Percentiles rank a stretch among this genome's conserved stretches.
Evolutionary conservation across 2,797 vertebrate genomes (phyloP).

Genomic region (Cyclopterus lumpus): DNA sequence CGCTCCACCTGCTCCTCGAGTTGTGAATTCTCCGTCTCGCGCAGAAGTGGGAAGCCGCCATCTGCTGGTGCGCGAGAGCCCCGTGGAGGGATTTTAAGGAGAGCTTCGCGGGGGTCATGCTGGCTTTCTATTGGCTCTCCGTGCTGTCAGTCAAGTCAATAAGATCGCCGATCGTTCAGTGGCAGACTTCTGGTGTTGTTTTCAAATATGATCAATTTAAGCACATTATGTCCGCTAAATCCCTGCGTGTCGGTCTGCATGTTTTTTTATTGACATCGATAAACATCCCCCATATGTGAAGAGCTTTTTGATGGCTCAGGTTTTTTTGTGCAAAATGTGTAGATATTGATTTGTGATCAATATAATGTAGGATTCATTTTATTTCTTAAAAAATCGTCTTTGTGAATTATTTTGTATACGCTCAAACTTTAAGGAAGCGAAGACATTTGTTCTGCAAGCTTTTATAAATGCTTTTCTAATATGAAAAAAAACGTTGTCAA

Average conservation of each 20-base stretch:
- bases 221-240: slow-evolving; percentile 45
- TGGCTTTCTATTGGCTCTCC: slow-evolving; percentile 86
- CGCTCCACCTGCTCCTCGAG: slow-evolving; percentile 49
- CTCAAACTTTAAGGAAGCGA: no score
- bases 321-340: neutral
- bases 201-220: slow-evolving; percentile 64
- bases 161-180: slow-evolving; percentile 33
- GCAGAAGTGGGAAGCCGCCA: slow-evolving; percentile 84
- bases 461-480: neutral
- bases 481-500: neutral
- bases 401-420: neutral
- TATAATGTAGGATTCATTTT: neutral
- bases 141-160: slow-evolving; percentile 86
- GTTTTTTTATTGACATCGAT: neutral
- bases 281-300: slow-evolving; percentile 17
- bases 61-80: slow-evolving; percentile 84
- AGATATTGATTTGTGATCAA: neutral
- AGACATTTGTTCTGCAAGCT: neutral
- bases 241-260: slow-evolving; percentile 20
- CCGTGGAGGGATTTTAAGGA: slow-evolving; percentile 90
- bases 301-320: neutral
- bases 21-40: slow-evolving; percentile 32
- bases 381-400: neutral
- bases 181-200: slow-evolving; percentile 48
- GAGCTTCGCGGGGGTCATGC: slow-evolving; percentile 78